Base-by-base conservation (phyloP, 1,140 invertebrate species). In the Limonius californicus region DNA sequence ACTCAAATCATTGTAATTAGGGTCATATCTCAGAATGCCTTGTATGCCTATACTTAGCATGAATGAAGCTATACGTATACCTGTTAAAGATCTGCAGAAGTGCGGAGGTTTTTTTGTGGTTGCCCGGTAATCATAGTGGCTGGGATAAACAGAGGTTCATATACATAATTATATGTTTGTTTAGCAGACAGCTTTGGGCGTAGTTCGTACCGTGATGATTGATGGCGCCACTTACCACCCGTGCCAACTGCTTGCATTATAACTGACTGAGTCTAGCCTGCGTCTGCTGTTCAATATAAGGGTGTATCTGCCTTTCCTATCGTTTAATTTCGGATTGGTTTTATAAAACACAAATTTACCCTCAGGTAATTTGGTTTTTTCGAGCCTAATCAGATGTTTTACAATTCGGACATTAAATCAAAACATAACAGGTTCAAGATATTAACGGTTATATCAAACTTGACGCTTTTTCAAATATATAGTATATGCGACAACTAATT, bases 81-180 rank as follows among this genome's bases (percentile, higher is more conserved):
- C 45, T 50, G 16, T 50, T 39, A 39, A 39, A 14, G 35, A 39
- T 12, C 35, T 39, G n/a, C 35, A 39, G 35, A 39, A 39, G 35
- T 27, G 45, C 19, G 15, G 7, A 50, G 2, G 16, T 18, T 50
- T 50, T 50, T 50, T 50, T 50, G 45, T 50, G 45, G 45, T 50
- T 19, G 45, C 20, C 45, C 45, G 64, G 57, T 65, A 65, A 65
- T 65, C 53, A 62, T 65, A 62, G 64, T 62, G 59, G 59, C 63
- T 23, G 66, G 62, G 58, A 73, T 72, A 74, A 74, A 73, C 73
- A 73, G 72, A 69, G 74, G 74, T 76, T 76, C 74, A 76, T 76
- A 76, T 76, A 72, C 74, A 75, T 76, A 76, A 76, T 76, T 76
- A 76, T 70, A 76, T 76, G 74, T 76, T 76, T 76, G 74, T 76